Percentiles rank a stretch among this genome's conserved stretches.
These are phyloP conservation scores for Theristicus caerulescens DNA, from an alignment of 2,113 vertebrate species.

Conservation along the genomic window DNA sequence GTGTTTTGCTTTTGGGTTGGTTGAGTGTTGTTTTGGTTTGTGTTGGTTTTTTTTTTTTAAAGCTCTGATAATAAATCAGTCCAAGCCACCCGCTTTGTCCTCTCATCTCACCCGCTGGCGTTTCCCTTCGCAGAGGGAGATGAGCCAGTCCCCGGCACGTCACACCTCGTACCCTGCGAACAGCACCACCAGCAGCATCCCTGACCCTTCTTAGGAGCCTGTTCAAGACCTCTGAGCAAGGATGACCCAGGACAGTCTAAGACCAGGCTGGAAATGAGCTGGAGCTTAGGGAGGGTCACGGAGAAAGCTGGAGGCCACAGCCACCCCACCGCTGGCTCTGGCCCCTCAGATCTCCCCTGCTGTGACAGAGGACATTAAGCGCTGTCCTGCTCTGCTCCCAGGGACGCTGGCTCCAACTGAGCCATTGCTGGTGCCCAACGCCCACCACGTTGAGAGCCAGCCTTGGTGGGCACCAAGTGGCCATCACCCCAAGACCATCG, in stretches of 20 bases:
- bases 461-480: neutral
- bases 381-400: neutral
- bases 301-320: neutral
- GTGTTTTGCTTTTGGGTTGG: neutral
- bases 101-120: neutral
- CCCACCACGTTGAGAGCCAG: neutral
- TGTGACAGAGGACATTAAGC: accelerated
- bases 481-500: neutral
- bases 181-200: neutral
- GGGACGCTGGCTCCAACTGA: neutral
- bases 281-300: neutral
- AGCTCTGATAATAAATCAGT: constrained; percentile 41
- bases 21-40: neutral
- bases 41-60: neutral
- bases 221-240: neutral
- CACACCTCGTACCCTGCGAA: accelerated
- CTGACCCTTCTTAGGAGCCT: neutral
- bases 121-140: accelerated
- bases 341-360: neutral
- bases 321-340: neutral
- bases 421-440: accelerated
- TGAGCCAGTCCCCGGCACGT: accelerated
- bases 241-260: neutral
- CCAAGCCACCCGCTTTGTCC: neutral
- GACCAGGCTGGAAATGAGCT: neutral